These are phyloP conservation scores for Ischnura elegans DNA, from an alignment of 2,888 invertebrate genomes.

Conservation along the genomic window DNA sequence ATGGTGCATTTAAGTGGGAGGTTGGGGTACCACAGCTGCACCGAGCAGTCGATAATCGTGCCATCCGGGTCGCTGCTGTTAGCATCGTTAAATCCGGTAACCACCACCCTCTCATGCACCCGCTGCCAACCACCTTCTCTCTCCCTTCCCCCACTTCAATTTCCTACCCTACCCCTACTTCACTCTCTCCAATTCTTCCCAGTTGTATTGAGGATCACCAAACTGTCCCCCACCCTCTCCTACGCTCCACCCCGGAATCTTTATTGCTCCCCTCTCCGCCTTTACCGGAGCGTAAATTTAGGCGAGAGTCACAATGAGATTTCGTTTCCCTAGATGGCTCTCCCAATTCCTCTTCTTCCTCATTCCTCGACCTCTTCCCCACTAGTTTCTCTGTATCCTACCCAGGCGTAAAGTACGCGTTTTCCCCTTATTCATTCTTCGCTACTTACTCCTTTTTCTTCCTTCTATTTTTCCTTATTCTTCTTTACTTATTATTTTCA, in stretches of 20 bases:
- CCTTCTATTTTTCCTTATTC: not conserved
- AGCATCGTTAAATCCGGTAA: constrained; percentile 56
- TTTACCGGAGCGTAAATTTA: constrained; percentile 62
- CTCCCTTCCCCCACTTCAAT: not conserved
- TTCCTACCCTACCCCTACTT: not conserved
- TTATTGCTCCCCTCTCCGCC: constrained; percentile 60
- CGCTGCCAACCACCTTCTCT: not conserved
- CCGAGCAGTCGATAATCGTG: constrained; percentile 57
- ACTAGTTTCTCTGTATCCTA: not conserved
- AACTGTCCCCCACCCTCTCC: not conserved
- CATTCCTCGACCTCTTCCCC: not conserved
- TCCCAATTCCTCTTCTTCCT: not conserved
- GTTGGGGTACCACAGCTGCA: constrained; percentile 22
- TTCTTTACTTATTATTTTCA: not conserved
- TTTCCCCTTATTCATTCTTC: not conserved
- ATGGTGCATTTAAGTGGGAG: not conserved
- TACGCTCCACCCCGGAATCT: not conserved
- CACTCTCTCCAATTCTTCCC: not conserved
- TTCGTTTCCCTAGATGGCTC: constrained; percentile 57
- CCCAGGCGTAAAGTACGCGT: not conserved
- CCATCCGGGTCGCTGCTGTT: constrained; percentile 49
- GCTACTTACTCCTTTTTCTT: not conserved
- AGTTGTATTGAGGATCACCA: constrained; percentile 1
- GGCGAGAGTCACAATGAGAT: constrained; percentile 59
- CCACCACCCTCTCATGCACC: not conserved